These are phyloP conservation scores for Endotricha flammealis DNA, from an alignment of 2,888 invertebrate genomes.

Conservation along the genomic window DNA sequence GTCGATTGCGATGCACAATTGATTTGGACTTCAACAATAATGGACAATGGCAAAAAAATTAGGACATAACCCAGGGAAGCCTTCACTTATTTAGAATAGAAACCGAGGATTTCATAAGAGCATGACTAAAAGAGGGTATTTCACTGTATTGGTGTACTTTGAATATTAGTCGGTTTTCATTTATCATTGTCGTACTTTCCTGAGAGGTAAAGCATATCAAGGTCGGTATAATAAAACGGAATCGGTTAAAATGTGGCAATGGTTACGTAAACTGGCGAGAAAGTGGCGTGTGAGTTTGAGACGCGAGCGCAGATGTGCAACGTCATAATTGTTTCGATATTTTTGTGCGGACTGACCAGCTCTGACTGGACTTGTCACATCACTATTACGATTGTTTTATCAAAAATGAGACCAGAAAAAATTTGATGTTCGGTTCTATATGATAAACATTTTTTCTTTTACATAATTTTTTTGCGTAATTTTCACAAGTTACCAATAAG, in stretches of 20 bases:
- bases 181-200: conserved; percentile 9
- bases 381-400: no score
- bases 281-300: conserved; percentile 19
- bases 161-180: not conserved
- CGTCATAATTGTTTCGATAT: not conserved
- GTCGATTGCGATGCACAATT: conserved; percentile 10
- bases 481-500: no score
- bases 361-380: no score
- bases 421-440: no score
- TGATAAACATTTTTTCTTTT: no score
- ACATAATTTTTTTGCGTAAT: no score
- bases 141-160: conserved; percentile 27
- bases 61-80: conserved; percentile 12
- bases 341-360: no score
- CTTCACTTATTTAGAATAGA: conserved; percentile 19
- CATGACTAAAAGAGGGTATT: conserved; percentile 51
- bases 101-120: conserved; percentile 34
- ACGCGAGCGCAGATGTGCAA: conserved; percentile 4
- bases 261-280: conserved; percentile 16
- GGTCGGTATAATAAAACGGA: conserved; percentile 16
- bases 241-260: conserved; percentile 16
- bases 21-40: conserved; percentile 10
- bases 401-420: no score
- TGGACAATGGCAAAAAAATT: conserved; percentile 9
- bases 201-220: conserved; percentile 15